Conservation (phyloP, 2,888 invertebrate species). For the Lepas anatifera region DNA sequence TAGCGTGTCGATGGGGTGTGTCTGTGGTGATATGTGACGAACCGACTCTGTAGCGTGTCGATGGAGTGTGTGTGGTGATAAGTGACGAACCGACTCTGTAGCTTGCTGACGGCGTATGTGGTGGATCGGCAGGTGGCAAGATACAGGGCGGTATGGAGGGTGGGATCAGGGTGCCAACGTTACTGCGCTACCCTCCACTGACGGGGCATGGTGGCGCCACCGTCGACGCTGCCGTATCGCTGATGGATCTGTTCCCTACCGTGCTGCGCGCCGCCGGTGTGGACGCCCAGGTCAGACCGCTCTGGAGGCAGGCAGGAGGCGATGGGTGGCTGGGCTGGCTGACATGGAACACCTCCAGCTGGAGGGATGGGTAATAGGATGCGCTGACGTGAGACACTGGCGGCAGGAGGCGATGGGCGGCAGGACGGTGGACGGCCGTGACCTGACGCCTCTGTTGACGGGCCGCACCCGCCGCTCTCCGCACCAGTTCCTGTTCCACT, state of each 20-base stretch:
- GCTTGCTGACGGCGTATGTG: no score
- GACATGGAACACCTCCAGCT: no score
- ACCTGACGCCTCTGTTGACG: background rate
- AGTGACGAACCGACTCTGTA: no score
- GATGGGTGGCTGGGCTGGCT: background rate
- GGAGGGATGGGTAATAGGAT: no score
- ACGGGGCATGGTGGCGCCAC: slow-evolving; percentile 35
- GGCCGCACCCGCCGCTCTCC: background rate
- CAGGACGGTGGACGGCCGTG: background rate
- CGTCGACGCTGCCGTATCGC: slow-evolving; percentile 29
- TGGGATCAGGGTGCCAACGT: slow-evolving; percentile 42
- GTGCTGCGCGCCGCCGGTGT: slow-evolving; percentile 31
- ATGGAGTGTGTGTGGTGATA: no score
- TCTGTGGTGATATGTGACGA: no score
- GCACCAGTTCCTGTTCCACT: background rate
- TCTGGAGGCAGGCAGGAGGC: no score
- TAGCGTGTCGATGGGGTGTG: no score
- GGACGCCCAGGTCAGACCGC: slow-evolving; percentile 9
- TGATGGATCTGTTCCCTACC: slow-evolving; percentile 37
- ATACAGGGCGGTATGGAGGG: slow-evolving; percentile 34
- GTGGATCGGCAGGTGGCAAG: slow-evolving; percentile 25
- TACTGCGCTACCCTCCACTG: slow-evolving; percentile 40
- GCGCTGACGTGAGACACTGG: no score
- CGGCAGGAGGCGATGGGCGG: background rate
- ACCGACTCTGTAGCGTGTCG: no score